phyloP scores from a whole-genome alignment of 2,113 vertebrate genomes.

The Hypanus sabinus region DNA sequence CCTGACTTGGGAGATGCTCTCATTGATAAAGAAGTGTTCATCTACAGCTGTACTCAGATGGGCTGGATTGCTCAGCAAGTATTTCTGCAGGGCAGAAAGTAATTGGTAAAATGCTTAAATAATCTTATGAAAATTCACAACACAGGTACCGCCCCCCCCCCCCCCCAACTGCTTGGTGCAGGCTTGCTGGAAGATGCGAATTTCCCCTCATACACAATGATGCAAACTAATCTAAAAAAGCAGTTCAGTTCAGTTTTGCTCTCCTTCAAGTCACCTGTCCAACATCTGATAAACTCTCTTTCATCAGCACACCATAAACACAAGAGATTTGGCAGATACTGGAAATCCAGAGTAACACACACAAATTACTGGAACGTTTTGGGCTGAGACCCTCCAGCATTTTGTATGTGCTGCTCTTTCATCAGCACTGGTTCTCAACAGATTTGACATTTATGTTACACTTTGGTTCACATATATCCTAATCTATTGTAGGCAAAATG shows the following conservation, averaged over 20 bases:
- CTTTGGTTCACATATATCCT: neutral
- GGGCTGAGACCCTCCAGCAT: no score
- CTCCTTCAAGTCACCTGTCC: neutral
- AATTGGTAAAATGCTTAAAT: conserved; percentile 42
- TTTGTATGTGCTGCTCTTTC: neutral
- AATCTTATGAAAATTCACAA: conserved; percentile 48
- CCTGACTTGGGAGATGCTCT: conserved; percentile 67
- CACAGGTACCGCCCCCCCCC: neutral
- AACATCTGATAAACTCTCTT: neutral
- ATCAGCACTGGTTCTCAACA: neutral
- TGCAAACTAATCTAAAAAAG: neutral
- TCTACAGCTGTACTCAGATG: conserved; percentile 66
- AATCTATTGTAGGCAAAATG: neutral
- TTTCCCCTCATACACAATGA: neutral
- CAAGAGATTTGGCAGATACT: no score
- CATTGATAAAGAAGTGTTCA: conserved; percentile 68
- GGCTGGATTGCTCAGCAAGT: conserved; percentile 61
- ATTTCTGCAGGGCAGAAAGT: conserved; percentile 52
- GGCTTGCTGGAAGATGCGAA: neutral
- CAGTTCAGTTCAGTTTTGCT: neutral
- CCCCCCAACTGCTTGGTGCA: neutral
- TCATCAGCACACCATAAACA: neutral
- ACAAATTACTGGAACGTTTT: no score
- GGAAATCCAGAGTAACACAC: no score
- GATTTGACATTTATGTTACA: neutral